Evolutionary conservation across 1,140 invertebrate genomes (phyloP).

Genomic region (Zaprionus kolodkinae): DNA sequence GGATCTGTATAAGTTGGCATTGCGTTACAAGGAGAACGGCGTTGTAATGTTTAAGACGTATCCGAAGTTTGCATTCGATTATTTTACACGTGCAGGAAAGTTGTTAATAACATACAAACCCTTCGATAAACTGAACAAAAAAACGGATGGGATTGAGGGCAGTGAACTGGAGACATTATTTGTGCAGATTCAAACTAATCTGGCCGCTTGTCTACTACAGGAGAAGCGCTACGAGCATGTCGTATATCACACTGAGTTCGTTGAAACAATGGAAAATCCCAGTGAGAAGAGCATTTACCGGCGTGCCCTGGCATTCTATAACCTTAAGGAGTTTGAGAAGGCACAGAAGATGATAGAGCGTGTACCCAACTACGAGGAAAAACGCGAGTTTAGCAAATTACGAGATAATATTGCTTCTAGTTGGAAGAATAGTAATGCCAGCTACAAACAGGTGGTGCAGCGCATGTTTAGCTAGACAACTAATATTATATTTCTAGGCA

Average conservation of each 20-base stretch:
- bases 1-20: slow-evolving; percentile 62
- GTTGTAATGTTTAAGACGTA: slow-evolving; percentile 79
- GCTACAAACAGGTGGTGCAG: slow-evolving; percentile 77
- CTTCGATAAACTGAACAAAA: slow-evolving; percentile 63
- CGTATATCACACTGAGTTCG: slow-evolving; percentile 75
- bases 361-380: slow-evolving; percentile 68
- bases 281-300: slow-evolving; percentile 81
- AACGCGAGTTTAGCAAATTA: slow-evolving; percentile 74
- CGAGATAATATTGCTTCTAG: slow-evolving; percentile 61
- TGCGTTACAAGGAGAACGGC: slow-evolving; percentile 74
- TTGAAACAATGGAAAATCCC: slow-evolving; percentile 59
- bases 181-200: slow-evolving; percentile 75
- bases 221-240: slow-evolving; percentile 82
- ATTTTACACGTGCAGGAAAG: slow-evolving; percentile 77
- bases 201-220: slow-evolving; percentile 76
- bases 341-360: slow-evolving; percentile 68
- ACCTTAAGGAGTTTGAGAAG: slow-evolving; percentile 76
- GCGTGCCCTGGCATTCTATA: slow-evolving; percentile 71
- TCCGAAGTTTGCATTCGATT: slow-evolving; percentile 79
- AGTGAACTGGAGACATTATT: slow-evolving; percentile 63
- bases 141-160: slow-evolving; percentile 57
- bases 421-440: slow-evolving; percentile 71
- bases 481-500: slow-evolving; percentile 1
- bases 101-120: slow-evolving; percentile 77
- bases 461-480: slow-evolving; percentile 78